phyloP scores from a whole-genome alignment of 2,888 invertebrate species.

The Griposia aprilina region DNA sequence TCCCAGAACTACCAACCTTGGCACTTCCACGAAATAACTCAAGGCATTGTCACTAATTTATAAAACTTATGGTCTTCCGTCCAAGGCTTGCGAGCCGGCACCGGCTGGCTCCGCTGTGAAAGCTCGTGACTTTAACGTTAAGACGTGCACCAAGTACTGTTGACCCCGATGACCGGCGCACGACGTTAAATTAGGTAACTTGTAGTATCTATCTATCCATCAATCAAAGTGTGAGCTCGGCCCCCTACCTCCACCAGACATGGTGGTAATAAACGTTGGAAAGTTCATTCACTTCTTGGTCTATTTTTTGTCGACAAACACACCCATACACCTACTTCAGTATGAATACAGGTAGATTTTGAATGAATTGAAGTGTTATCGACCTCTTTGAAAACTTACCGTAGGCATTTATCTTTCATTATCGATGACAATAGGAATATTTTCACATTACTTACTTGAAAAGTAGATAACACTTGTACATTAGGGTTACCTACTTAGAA shows the following conservation, averaged over 20 bases:
- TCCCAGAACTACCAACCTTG: constrained; percentile 89
- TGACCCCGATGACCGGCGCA: constrained; percentile 76
- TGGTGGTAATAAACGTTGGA: constrained; percentile 76
- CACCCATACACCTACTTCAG: constrained; percentile 54
- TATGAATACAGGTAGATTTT: constrained; percentile 57
- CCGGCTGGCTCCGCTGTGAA: constrained; percentile 67
- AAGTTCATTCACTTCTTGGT: constrained; percentile 85
- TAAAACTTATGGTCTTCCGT: constrained; percentile 86
- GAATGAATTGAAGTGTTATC: constrained; percentile 50
- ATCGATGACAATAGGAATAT: constrained; percentile 30
- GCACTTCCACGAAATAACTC: constrained; percentile 88
- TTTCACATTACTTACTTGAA: constrained; percentile 37
- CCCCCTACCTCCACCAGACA: constrained; percentile 73
- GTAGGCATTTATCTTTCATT: constrained; percentile 14
- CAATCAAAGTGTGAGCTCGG: constrained; percentile 75
- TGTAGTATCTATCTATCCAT: constrained; percentile 77
- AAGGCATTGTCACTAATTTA: constrained; percentile 89
- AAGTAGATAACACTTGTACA: constrained; percentile 15
- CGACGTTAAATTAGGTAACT: constrained; percentile 74
- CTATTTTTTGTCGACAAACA: constrained; percentile 77
- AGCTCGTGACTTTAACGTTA: constrained; percentile 71
- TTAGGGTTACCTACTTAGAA: constrained; percentile 14
- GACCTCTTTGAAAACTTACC: constrained; percentile 46
- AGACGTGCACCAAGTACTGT: constrained; percentile 70
- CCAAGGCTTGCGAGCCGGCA: constrained; percentile 76